These are phyloP conservation scores for Armadillidium nasatum DNA, from an alignment of 1,140 invertebrate species.

Conservation along the genomic window DNA sequence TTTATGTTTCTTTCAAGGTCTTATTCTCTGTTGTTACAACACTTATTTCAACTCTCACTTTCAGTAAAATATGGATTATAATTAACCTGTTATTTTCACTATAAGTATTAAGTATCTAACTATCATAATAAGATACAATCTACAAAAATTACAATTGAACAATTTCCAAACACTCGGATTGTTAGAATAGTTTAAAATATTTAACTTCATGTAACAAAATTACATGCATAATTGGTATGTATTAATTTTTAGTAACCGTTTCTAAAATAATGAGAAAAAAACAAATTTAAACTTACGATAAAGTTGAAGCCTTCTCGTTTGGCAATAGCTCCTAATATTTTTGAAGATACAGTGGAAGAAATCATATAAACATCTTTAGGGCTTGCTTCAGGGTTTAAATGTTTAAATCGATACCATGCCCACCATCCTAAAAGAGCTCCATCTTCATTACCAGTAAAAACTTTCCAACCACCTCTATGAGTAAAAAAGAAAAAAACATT, in stretches of 20 bases:
- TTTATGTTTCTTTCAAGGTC: too few species aligned
- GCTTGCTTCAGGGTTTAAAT: slow-evolving; percentile 52
- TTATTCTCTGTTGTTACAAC: too few species aligned
- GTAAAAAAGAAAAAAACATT: background rate
- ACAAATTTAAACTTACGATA: slow-evolving; percentile 54
- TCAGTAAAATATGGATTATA: too few species aligned
- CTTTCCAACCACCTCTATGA: slow-evolving; percentile 65
- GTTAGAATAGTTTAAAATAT: too few species aligned
- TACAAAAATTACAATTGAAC: too few species aligned
- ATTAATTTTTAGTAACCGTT: too few species aligned
- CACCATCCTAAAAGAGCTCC: slow-evolving; percentile 95
- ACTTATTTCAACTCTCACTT: too few species aligned
- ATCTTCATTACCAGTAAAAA: slow-evolving; percentile 94
- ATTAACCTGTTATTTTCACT: too few species aligned
- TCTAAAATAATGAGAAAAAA: background rate
- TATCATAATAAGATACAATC: too few species aligned
- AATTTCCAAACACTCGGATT: too few species aligned
- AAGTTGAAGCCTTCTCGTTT: slow-evolving; percentile 76
- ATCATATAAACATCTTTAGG: slow-evolving; percentile 69
- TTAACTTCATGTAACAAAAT: background rate
- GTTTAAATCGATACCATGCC: slow-evolving; percentile 63
- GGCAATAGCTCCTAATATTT: slow-evolving; percentile 83
- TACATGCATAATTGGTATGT: background rate
- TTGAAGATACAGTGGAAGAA: slow-evolving; percentile 93
- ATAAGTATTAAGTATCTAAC: too few species aligned